Evolutionary conservation across 2,797 vertebrate genomes (phyloP).

Genomic region (Echeneis naucrates): DNA sequence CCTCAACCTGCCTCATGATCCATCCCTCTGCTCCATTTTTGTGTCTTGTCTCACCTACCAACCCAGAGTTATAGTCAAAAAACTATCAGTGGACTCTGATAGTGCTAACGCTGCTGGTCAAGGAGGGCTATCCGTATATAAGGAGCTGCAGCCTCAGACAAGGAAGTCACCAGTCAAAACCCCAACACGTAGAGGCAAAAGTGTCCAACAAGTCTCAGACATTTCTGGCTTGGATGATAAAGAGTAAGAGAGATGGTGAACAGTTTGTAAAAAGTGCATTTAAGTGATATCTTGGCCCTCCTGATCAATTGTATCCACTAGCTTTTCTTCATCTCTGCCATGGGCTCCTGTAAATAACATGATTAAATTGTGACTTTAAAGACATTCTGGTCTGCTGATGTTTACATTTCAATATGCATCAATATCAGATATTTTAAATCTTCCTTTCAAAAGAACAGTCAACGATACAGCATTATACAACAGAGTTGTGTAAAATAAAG

Average conservation of each 20-base stretch:
- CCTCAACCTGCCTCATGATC: conserved; percentile 46
- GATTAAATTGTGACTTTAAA: background rate
- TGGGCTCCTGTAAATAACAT: background rate
- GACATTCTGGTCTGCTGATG: background rate
- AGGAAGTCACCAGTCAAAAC: conserved; percentile 1
- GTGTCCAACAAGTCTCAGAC: conserved; percentile 11
- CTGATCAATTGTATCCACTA: background rate
- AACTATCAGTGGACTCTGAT: conserved; percentile 31
- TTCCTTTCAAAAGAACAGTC: background rate
- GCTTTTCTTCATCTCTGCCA: background rate
- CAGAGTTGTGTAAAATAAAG: background rate
- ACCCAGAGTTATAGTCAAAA: conserved; percentile 69
- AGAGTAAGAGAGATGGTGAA: conserved; percentile 77
- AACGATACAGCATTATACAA: too few species aligned
- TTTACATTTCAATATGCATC: background rate
- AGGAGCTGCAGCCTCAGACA: background rate
- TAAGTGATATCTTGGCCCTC: background rate
- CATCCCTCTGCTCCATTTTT: conserved; percentile 18
- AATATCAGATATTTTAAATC: background rate
- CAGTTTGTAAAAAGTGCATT: background rate
- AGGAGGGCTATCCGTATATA: background rate
- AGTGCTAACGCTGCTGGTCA: accelerated
- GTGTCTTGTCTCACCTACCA: conserved; percentile 51
- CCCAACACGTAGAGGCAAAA: conserved; percentile 3
- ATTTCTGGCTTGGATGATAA: conserved; percentile 59